phyloP scores from a whole-genome alignment of 1,140 invertebrate genomes.

The Drosophila neocordata region DNA sequence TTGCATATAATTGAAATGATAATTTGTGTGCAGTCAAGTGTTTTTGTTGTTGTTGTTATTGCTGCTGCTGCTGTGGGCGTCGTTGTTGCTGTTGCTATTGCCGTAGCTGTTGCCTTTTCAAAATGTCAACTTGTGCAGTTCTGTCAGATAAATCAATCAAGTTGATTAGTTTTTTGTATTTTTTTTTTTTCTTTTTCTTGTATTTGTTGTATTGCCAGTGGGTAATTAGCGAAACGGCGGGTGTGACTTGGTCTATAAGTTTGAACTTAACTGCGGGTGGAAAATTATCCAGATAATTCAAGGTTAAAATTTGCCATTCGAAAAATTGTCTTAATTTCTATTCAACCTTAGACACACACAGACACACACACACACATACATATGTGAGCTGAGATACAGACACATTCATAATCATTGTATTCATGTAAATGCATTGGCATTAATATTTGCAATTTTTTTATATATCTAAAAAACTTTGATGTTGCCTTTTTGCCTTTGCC shows the following conservation, averaged over 20 bases:
- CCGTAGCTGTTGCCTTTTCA: constrained; percentile 33
- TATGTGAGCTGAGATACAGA: constrained; percentile 12
- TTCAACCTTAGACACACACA: too few relatives aligned
- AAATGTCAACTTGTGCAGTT: constrained; percentile 79
- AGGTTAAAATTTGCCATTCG: constrained; percentile 52
- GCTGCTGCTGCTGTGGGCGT: constrained; percentile 19
- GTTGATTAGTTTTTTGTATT: constrained; percentile 76
- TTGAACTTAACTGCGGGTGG: constrained; percentile 35
- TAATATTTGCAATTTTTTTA: constrained; percentile 48
- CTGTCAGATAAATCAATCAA: constrained; percentile 82
- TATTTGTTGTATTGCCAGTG: constrained; percentile 62
- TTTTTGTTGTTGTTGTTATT: constrained; percentile 57
- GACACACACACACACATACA: too few relatives aligned
- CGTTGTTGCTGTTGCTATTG: background rate
- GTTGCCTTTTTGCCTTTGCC: constrained; percentile 19
- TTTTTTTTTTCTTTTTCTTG: constrained; percentile 35
- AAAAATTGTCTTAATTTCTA: constrained; percentile 57
- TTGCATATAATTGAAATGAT: constrained; percentile 81
- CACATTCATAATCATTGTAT: constrained; percentile 29
- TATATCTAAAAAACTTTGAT: background rate
- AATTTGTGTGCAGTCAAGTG: constrained; percentile 76
- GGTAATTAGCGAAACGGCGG: constrained; percentile 68
- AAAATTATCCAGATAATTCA: constrained; percentile 61
- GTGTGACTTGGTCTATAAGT: constrained; percentile 48
- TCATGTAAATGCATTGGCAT: constrained; percentile 50